Base-by-base conservation (phyloP, 2,797 vertebrate genomes). In the Harpagifer antarcticus region DNA sequence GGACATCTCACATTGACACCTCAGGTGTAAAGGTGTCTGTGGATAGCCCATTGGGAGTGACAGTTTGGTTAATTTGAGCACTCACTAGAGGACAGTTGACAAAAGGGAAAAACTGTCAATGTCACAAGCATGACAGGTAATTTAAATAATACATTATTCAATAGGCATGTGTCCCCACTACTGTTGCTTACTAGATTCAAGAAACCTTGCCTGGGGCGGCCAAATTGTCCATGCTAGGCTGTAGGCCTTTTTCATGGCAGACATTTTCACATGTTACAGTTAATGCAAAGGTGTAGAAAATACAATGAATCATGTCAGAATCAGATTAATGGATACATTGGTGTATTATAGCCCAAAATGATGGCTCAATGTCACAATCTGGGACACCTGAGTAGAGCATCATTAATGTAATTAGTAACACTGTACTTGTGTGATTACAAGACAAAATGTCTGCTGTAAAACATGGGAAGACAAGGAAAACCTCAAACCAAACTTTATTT, bases 11-110 rank as follows among this genome's bases (percentile, higher is more conserved):
- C 64, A 59, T 49, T 56, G 64, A 71, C 52, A 47, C 71, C 19
- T 66, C 16, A 68, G 62, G 79, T 85, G 74, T 65, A 52, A 73
- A 72, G 44, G 68, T 73, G 78, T 73, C 72, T 56, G 61, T 43
- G 52, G 20, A 60, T 59, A 48, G 27, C 31, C 44, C 33, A 64
- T 17, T 33, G 19, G 50, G 49, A 68, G 50, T 56, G 64, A 70
- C 64, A 60, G 66, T 68, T 67, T 27, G 61, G 74, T 68, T 67
- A 68, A 68, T 45, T 52, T 13, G 57, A 56, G 49, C 13, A 40
- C 53, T 76, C 55, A 23, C 40, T 19, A 43, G 31, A 67, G n/a
- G 58, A 72, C 52, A 59, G 61, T 6, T 42, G 70, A 43, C 23
- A 58, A 44, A 55, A 56, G 49, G 52, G 52, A 60, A 42, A 55